Conservation (phyloP, 2,113 vertebrate species). For the Connochaetes taurinus region DNA sequence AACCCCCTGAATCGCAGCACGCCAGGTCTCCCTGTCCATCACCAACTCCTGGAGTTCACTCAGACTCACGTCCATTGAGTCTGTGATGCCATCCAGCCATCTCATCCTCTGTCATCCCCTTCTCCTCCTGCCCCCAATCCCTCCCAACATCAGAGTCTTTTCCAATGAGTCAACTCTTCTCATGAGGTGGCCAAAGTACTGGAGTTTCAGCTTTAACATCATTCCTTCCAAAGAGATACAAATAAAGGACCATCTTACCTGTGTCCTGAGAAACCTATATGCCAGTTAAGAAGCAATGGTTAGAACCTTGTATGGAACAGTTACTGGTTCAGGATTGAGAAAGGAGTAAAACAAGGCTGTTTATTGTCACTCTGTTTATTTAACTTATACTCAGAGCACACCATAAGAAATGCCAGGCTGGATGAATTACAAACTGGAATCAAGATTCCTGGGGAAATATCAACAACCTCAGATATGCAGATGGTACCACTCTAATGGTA, state of each 20-base stretch:
- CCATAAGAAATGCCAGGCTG: background rate
- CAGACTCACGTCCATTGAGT: no score
- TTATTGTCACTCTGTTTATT: background rate
- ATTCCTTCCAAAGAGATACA: background rate
- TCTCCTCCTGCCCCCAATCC: no score
- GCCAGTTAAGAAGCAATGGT: background rate
- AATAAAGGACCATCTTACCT: background rate
- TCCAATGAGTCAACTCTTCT: no score
- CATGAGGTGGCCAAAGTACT: no score
- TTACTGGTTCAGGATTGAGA: background rate
- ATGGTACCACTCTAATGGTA: background rate
- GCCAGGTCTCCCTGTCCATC: no score
- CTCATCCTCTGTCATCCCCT: no score
- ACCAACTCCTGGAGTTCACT: no score
- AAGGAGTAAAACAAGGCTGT: background rate
- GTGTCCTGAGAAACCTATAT: background rate
- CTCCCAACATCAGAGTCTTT: no score
- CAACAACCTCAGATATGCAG: background rate
- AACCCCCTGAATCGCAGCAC: fast-evolving
- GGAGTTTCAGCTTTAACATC: no score
- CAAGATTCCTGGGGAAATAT: background rate
- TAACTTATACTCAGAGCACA: background rate
- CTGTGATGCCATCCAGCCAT: no score
- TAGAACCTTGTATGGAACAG: background rate
- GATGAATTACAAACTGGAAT: background rate